Base-by-base conservation (phyloP, 2,113 vertebrate species). In the Jacana jacana region DNA sequence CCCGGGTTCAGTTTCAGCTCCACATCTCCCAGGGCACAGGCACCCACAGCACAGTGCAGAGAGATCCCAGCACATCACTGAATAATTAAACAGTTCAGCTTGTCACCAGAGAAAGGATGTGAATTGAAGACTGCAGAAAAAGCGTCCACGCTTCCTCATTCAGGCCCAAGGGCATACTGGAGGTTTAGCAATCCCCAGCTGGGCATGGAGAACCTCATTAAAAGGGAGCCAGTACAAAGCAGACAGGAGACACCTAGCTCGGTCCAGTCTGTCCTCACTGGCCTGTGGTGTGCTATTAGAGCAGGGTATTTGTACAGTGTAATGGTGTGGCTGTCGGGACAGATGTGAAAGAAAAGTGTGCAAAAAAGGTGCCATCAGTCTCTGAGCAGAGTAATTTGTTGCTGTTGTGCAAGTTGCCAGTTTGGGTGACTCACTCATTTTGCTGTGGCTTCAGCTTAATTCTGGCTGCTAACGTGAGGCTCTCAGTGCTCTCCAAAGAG, bases 271-370 rank as follows among this genome's bases (percentile, higher is more conserved):
- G 76, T 77, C 83, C 58, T 52, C 9, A 1, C 54, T 69, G 10
- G 13, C 66, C 86, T 40, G n/a, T 2, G 2, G 66, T 24, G 30
- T 78, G 10, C 68, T 86, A 8, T 84, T 81, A 75, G 35, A 70
- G 55, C 7, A 3, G 28, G 49, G 20, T 54, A 4, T 64, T 82
- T 71, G 73, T 37, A 13, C 15, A 23, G 69, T 0, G 0, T 68
- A 61, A 31, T n/a, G 51, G 33, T 49, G 89, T 3, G 55, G 35
- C 75, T 93, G 57, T 86, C 1, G 4, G 78, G 95, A 88, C 75
- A 89, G 61, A 60, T 65, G 44, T 58, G 81, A 81, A 78, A 86
- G 48, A 8, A 1, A 68, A 78, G 39, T 42, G 39, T 42, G 78
- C 65, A 84, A 63, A 89, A 35, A 60, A 91, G 44, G 46, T 80